Conservation (phyloP, 2,888 invertebrate genomes). For the Plebejus anna region DNA sequence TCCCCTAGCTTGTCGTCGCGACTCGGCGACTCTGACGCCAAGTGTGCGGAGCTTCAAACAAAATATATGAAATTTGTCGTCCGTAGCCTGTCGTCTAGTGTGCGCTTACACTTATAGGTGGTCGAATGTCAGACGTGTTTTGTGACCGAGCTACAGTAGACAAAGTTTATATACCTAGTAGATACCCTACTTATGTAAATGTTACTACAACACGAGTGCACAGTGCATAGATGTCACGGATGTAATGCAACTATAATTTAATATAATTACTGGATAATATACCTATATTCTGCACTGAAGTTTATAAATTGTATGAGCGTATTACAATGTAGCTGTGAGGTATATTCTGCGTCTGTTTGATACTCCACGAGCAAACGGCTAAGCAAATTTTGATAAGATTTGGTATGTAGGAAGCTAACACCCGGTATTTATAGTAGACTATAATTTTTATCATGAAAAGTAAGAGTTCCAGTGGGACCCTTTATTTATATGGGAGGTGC, state of each 20-base stretch:
- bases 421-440: too few species aligned
- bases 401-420: not conserved
- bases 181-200: not conserved
- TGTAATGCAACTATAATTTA: not conserved
- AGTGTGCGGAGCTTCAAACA: too few species aligned
- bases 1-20: too few species aligned
- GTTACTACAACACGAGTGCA: not conserved
- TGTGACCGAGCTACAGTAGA: too few species aligned
- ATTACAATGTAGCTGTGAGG: not conserved
- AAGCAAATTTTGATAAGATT: not conserved
- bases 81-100: too few species aligned
- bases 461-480: too few species aligned
- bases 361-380: not conserved
- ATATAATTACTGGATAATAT: not conserved
- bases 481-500: too few species aligned
- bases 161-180: not conserved
- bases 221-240: slow-evolving; percentile 8
- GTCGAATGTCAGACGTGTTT: too few species aligned
- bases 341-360: not conserved
- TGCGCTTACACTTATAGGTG: too few species aligned
- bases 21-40: too few species aligned
- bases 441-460: too few species aligned
- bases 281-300: not conserved
- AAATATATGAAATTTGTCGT: too few species aligned
- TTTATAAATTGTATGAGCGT: not conserved